These are phyloP conservation scores for Neoarius graeffei DNA, from an alignment of 2,113 vertebrate genomes.

Conservation along the genomic window DNA sequence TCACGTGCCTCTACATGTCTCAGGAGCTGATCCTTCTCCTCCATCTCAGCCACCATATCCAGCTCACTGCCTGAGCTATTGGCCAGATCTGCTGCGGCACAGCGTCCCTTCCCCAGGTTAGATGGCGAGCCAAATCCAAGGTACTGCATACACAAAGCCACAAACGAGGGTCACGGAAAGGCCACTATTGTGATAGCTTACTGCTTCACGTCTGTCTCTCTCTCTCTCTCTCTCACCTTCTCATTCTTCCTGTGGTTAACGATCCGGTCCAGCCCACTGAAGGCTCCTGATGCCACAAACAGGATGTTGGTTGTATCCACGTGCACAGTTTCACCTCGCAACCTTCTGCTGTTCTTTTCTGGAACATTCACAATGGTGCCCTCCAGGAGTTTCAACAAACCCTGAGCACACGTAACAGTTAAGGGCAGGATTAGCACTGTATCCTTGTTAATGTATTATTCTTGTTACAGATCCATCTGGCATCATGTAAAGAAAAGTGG, in stretches of 20 bases:
- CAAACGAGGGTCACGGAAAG: not conserved
- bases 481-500: not conserved
- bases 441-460: not conserved
- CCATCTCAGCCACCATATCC: conserved; percentile 80
- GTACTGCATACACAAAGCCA: conserved; percentile 69
- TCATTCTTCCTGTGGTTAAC: conserved; percentile 90
- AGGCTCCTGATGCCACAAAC: conserved; percentile 87
- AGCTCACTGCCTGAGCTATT: conserved; percentile 80
- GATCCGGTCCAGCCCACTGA: conserved; percentile 87
- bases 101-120: conserved; percentile 81
- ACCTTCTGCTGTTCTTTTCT: conserved; percentile 86
- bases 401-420: conserved; percentile 63
- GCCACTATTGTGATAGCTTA: not conserved
- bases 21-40: conserved; percentile 84
- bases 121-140: conserved; percentile 83
- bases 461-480: not conserved
- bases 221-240: conserved; percentile 69
- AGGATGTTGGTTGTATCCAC: conserved; percentile 89
- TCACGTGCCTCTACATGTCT: conserved; percentile 84
- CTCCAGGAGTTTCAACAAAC: conserved; percentile 85
- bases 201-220: not conserved
- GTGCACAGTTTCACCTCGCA: conserved; percentile 86
- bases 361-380: conserved; percentile 88
- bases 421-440: not conserved
- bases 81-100: conserved; percentile 84